phyloP scores from a whole-genome alignment of 2,113 vertebrate genomes.

The Struthio camelus region DNA sequence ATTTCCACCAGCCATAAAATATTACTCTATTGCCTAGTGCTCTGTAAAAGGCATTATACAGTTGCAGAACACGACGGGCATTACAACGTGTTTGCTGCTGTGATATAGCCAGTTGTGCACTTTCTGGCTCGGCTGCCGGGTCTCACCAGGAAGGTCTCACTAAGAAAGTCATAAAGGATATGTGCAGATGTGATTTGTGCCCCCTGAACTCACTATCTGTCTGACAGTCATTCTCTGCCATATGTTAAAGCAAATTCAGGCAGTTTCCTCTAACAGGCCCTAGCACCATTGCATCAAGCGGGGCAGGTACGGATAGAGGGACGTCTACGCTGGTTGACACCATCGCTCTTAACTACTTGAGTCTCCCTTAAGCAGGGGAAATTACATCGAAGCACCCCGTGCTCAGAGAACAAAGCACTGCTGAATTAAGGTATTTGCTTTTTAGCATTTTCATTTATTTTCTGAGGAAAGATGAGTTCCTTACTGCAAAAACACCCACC shows the following conservation, averaged over 20 bases:
- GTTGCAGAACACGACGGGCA: not conserved
- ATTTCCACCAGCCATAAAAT: not conserved
- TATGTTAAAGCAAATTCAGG: not conserved
- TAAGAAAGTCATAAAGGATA: not conserved
- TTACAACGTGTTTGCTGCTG: not conserved
- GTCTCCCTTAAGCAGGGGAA: not conserved
- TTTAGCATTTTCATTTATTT: not conserved
- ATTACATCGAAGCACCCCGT: not conserved
- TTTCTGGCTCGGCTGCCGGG: not conserved
- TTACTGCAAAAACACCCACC: not conserved
- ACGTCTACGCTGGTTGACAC: not conserved
- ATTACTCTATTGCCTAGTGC: not conserved
- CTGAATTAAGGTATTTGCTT: not conserved
- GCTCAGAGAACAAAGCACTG: not conserved
- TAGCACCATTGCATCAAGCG: not conserved
- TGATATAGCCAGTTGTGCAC: not conserved
- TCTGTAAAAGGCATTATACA: not conserved
- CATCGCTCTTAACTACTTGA: not conserved
- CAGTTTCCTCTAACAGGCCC: not conserved
- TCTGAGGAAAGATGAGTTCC: not conserved
- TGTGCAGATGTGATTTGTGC: not conserved
- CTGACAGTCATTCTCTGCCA: not conserved
- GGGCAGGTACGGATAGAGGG: rapidly evolving
- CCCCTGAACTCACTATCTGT: not conserved
- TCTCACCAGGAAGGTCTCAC: rapidly evolving